Percentiles rank a stretch among this genome's conserved stretches.
Evolutionary conservation across 2,888 invertebrate species (phyloP).

Genomic region (Drosophila anomalipes): DNA sequence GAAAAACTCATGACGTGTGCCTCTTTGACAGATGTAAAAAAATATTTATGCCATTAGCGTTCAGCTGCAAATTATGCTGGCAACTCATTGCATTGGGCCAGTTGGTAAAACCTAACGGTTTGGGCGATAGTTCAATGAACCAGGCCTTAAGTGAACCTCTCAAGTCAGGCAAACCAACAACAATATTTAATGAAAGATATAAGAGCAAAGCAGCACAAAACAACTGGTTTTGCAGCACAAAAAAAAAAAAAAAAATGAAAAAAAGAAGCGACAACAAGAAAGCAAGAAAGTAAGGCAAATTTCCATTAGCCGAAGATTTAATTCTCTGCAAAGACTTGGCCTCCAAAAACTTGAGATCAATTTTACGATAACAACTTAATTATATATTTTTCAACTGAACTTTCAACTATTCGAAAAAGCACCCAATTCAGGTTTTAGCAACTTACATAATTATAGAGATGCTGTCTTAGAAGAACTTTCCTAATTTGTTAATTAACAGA

Average conservation of each 20-base stretch:
- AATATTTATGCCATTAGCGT: conserved; percentile 56
- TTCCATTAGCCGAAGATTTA: conserved; percentile 22
- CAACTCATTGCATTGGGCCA: conserved; percentile 43
- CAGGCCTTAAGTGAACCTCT: conserved; percentile 29
- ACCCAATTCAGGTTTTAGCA: neutral
- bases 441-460: neutral
- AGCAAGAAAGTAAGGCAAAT: conserved; percentile 19
- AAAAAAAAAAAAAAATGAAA: conserved; percentile 19
- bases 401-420: neutral
- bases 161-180: conserved; percentile 36
- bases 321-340: conserved; percentile 26
- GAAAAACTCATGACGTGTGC: conserved; percentile 69
- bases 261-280: conserved; percentile 17
- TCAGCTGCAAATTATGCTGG: conserved; percentile 58
- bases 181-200: conserved; percentile 30
- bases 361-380: neutral
- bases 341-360: neutral
- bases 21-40: conserved; percentile 9
- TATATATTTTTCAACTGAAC: neutral
- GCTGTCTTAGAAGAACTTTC: neutral
- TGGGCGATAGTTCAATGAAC: conserved; percentile 67
- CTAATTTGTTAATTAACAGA: neutral
- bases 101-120: conserved; percentile 42
- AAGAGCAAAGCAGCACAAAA: conserved; percentile 48
- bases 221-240: conserved; percentile 55